Evolutionary conservation across 2,888 invertebrate species (phyloP).

Genomic region (Dryobota labecula): DNA sequence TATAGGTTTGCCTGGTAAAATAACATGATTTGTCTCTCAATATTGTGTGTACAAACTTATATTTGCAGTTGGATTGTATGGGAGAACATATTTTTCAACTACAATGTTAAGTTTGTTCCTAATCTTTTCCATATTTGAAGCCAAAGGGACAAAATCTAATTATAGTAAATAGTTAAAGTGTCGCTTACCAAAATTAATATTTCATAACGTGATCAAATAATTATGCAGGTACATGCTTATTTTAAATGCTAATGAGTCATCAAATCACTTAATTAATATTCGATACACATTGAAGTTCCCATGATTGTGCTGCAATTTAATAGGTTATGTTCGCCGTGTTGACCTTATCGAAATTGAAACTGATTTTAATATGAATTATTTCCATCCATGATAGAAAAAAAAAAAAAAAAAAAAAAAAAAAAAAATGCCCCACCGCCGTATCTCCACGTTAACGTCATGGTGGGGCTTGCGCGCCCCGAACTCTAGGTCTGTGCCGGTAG

Average conservation of each 20-base stretch:
- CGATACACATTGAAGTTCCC: conserved; percentile 3
- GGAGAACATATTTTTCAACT: too few species aligned
- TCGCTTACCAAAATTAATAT: background rate
- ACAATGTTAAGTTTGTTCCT: too few species aligned
- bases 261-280: conserved; percentile 23
- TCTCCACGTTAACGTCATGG: too few species aligned
- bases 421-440: too few species aligned
- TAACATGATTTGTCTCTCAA: too few species aligned
- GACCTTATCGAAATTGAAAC: conserved; percentile 11
- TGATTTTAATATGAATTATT: background rate
- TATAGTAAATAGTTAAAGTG: background rate
- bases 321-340: background rate
- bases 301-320: conserved; percentile 11
- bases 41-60: too few species aligned
- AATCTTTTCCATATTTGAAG: background rate
- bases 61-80: too few species aligned
- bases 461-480: too few species aligned
- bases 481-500: too few species aligned
- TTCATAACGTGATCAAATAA: background rate
- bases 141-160: background rate
- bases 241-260: conserved; percentile 27
- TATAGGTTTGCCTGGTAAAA: too few species aligned
- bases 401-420: too few species aligned
- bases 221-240: background rate
- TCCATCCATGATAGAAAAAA: too few species aligned